Evolutionary conservation across 1,140 invertebrate genomes (phyloP), one percentile per base, ranked within the genome.

Genomic region (Saccostrea cuccullata): DNA sequence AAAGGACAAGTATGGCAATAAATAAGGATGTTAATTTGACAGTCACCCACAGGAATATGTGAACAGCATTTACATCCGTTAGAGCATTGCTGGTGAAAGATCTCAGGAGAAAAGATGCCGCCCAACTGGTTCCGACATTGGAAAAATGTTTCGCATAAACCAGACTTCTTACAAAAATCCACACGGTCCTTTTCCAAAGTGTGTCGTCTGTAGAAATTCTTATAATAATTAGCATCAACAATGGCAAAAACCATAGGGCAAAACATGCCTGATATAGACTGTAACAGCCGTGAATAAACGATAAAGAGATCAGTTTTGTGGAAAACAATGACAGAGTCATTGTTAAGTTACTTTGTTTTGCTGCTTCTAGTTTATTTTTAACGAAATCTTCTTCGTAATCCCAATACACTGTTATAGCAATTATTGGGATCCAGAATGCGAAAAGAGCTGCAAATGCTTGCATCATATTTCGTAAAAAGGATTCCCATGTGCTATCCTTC

Each of bases 141-240:
- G 70, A 77, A 17, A 77, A 77, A 77, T 77, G 70, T 77, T 77
- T 77, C 12, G 30, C 8, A 77, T 77, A 77, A 15, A 36, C 70
- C 30, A 77, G 13, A 36, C 70, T 77, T 36, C 70, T 26, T 30
- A 77, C 26, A 36, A 77, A 77, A 36, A 77, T 77, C 70, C 70
- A 77, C 23, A 77, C 70, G 26, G 70, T 77, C 15, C 70, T 77
- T 36, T 77, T 77, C 70, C 70, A 77, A 36, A 77, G 26, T 13
- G 70, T 77, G 15, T 77, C 13, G 36, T 77, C 70, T 26, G 70
- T 77, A 12, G 26, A 13, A 30, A 77, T 30, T 77, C 26, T 77
- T 26, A 77, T 40, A 26, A 36, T 30, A 30, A 77, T 77, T 5
- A 77, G 70, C 70, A 77, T 77, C 26, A 77, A 77, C 26, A 77